A percentile compares a stretch with the other conserved stretches of the same genome.
Conservation (phyloP, 2,888 invertebrate genomes). For the Diarsia brunnea region DNA sequence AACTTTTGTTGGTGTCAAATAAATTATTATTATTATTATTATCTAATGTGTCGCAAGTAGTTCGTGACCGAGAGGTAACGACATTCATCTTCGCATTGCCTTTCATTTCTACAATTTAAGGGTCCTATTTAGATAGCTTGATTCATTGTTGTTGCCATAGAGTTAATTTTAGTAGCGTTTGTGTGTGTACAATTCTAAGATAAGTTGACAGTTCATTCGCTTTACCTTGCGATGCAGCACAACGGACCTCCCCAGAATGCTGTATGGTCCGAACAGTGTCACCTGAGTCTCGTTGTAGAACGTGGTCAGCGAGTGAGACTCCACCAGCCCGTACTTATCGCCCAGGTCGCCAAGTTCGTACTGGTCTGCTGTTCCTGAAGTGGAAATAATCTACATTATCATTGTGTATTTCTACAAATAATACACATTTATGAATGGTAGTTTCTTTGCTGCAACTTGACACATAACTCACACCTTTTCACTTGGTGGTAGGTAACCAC, state of each 20-base stretch:
- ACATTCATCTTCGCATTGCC: background rate
- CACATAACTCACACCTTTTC: background rate
- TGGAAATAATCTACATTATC: background rate
- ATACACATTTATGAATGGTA: background rate
- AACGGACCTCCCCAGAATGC: conserved; percentile 96
- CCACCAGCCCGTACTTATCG: conserved; percentile 95
- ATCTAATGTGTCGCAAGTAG: no score
- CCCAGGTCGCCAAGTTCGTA: conserved; percentile 97
- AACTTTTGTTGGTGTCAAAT: no score
- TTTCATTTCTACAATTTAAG: background rate
- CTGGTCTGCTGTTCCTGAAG: conserved; percentile 94
- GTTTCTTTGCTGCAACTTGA: background rate
- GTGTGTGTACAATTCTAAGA: no score
- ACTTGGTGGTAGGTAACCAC: background rate
- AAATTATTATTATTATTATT: no score
- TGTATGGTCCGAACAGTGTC: conserved; percentile 95
- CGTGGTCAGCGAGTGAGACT: conserved; percentile 90
- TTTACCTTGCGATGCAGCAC: conserved; percentile 94
- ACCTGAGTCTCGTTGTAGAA: conserved; percentile 95
- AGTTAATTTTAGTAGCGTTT: background rate
- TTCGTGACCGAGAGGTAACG: background rate
- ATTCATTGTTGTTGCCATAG: background rate
- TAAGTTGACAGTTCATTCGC: no score
- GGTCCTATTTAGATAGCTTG: background rate
- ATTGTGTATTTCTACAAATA: background rate